A percentile compares a stretch with the other conserved stretches of the same genome.
phyloP scores from a whole-genome alignment of 1,140 invertebrate genomes.

The Caenorhabditis brenneri region DNA sequence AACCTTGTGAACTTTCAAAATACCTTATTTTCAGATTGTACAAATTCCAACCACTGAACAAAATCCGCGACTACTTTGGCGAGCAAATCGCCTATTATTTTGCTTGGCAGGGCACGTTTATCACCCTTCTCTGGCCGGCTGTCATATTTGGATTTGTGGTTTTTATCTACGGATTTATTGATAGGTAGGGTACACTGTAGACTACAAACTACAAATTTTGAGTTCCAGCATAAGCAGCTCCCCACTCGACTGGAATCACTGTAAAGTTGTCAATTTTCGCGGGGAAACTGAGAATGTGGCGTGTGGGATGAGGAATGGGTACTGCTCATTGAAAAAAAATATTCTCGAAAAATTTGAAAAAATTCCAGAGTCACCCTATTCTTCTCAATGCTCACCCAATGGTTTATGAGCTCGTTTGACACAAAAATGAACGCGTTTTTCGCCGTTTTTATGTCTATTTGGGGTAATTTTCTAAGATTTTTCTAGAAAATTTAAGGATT shows the following conservation, averaged over 20 bases:
- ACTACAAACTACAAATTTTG: not conserved
- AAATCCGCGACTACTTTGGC: conserved; percentile 50
- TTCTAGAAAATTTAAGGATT: not conserved
- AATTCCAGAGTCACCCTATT: conserved; percentile 12
- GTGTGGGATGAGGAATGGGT: conserved; percentile 39
- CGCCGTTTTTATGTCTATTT: conserved; percentile 54
- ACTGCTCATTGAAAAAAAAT: too few species aligned
- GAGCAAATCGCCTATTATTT: conserved; percentile 55
- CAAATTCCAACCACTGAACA: conserved; percentile 45
- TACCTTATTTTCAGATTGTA: conserved; percentile 24
- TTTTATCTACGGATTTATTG: conserved; percentile 47
- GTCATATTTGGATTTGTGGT: conserved; percentile 47
- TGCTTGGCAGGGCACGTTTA: conserved; percentile 53
- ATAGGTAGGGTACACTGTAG: not conserved
- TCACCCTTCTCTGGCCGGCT: conserved; percentile 50
- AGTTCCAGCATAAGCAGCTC: conserved; percentile 7
- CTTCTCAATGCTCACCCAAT: conserved; percentile 31
- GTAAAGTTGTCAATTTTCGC: conserved; percentile 14
- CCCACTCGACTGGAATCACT: conserved; percentile 8
- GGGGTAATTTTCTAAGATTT: conserved; percentile 1
- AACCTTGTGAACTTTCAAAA: not conserved
- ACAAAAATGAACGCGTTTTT: conserved; percentile 52
- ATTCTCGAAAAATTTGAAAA: not conserved
- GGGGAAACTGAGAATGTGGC: conserved; percentile 21
- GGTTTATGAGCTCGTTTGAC: conserved; percentile 51